Evolutionary conservation across 2,113 vertebrate genomes (phyloP).

Genomic region (Corydoras sp.): DNA sequence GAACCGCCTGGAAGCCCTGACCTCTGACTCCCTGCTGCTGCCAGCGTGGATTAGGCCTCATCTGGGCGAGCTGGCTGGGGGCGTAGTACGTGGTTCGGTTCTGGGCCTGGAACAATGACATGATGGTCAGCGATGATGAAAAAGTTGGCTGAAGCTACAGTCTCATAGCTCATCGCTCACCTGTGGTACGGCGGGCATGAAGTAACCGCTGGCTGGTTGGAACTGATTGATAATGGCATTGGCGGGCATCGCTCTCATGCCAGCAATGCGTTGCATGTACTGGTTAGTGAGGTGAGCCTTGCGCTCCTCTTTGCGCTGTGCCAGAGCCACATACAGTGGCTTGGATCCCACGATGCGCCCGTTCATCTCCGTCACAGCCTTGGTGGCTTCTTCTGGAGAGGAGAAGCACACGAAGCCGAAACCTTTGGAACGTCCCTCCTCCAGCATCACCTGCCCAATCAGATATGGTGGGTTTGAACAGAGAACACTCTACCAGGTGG

Average conservation of each 20-base stretch:
- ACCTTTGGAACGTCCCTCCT: conserved; percentile 96
- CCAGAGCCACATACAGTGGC: conserved; percentile 90
- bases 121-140: too few relatives aligned
- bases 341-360: conserved; percentile 97
- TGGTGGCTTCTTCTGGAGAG: conserved; percentile 96
- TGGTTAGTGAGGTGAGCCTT: conserved; percentile 98
- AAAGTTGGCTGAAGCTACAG: background rate
- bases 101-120: conserved; percentile 73
- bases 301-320: conserved; percentile 94
- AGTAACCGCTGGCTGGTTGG: conserved; percentile 94
- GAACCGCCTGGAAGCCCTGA: conserved; percentile 91
- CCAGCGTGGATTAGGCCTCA: conserved; percentile 94
- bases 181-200: conserved; percentile 96
- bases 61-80: conserved; percentile 92
- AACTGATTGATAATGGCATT: conserved; percentile 97
- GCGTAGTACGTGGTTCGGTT: conserved; percentile 94
- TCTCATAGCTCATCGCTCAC: conserved; percentile 51
- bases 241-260: conserved; percentile 93
- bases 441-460: conserved; percentile 84
- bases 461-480: too few relatives aligned
- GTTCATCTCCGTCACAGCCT: conserved; percentile 98
- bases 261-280: conserved; percentile 98
- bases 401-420: conserved; percentile 99
- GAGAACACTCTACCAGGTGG: too few relatives aligned
- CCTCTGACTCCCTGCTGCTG: conserved; percentile 90